phyloP scores from a whole-genome alignment of 2,888 invertebrate genomes.

The Cephonodes hylas region DNA sequence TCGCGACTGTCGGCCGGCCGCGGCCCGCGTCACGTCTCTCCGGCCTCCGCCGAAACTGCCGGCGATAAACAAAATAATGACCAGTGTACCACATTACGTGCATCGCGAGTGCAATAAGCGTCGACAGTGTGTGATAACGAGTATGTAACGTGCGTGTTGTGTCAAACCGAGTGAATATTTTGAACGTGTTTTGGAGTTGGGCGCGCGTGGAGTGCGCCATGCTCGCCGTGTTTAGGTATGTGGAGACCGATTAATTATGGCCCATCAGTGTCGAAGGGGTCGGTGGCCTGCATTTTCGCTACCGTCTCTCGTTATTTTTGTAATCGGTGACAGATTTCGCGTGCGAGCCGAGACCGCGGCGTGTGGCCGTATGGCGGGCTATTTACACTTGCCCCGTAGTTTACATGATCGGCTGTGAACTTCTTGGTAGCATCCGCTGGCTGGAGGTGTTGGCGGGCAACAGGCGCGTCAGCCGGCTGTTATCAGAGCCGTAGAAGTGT shows the following conservation, averaged over 20 bases:
- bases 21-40: conserved; percentile 50
- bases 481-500: conserved; percentile 70
- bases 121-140: conserved; percentile 77
- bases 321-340: conserved; percentile 54
- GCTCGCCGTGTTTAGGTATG: conserved; percentile 78
- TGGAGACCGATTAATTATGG: conserved; percentile 73
- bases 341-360: conserved; percentile 31
- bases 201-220: conserved; percentile 70
- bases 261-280: conserved; percentile 68
- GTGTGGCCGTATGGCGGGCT: conserved; percentile 31
- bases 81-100: conserved; percentile 70
- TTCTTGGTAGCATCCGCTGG: conserved; percentile 30
- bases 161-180: conserved; percentile 66
- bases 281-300: conserved; percentile 68
- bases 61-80: conserved; percentile 78
- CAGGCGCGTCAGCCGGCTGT: conserved; percentile 25
- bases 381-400: conserved; percentile 37
- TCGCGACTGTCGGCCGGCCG: conserved; percentile 63
- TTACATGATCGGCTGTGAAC: conserved; percentile 25
- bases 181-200: conserved; percentile 70
- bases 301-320: conserved; percentile 54
- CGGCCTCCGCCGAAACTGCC: conserved; percentile 66
- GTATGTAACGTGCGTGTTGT: conserved; percentile 76
- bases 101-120: conserved; percentile 75
- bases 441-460: conserved; percentile 9